Conservation (phyloP, 2,888 invertebrate genomes). For the Mycalesis mineus region DNA sequence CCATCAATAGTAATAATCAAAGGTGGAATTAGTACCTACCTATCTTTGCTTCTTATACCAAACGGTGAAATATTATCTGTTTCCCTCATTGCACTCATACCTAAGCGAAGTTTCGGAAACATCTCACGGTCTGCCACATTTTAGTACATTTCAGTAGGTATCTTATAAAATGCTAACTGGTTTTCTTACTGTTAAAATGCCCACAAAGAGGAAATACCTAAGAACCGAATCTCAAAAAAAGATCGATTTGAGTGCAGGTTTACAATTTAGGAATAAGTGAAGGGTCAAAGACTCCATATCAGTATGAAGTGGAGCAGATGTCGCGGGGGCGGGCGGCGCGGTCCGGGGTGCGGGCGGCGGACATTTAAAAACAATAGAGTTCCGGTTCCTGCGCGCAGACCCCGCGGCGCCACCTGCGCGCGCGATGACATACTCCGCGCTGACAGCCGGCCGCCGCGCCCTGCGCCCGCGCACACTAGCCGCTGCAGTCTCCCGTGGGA, state of each 20-base stretch:
- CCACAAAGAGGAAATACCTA: neutral
- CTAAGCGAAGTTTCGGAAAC: too few relatives aligned
- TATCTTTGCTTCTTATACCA: too few relatives aligned
- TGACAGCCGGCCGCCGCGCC: conserved; percentile 2
- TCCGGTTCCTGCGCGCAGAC: conserved; percentile 7
- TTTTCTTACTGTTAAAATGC: too few relatives aligned
- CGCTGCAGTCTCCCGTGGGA: too few relatives aligned
- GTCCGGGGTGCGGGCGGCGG: conserved; percentile 3
- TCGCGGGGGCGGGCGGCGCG: neutral
- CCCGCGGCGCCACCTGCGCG: conserved; percentile 28
- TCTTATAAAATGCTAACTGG: too few relatives aligned
- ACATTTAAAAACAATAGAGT: conserved; percentile 20
- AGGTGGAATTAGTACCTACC: too few relatives aligned
- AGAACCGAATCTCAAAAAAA: too few relatives aligned
- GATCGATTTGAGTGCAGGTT: neutral
- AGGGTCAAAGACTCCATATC: neutral
- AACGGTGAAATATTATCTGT: too few relatives aligned
- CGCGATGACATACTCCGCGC: conserved; percentile 9
- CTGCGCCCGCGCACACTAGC: neutral
- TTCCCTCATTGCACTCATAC: too few relatives aligned
- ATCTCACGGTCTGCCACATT: too few relatives aligned
- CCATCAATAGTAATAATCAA: too few relatives aligned
- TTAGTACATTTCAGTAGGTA: too few relatives aligned
- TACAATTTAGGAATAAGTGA: neutral
- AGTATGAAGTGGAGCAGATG: neutral